Base-by-base conservation (phyloP, 2,888 invertebrate species). In the Pyrrhia umbra region DNA sequence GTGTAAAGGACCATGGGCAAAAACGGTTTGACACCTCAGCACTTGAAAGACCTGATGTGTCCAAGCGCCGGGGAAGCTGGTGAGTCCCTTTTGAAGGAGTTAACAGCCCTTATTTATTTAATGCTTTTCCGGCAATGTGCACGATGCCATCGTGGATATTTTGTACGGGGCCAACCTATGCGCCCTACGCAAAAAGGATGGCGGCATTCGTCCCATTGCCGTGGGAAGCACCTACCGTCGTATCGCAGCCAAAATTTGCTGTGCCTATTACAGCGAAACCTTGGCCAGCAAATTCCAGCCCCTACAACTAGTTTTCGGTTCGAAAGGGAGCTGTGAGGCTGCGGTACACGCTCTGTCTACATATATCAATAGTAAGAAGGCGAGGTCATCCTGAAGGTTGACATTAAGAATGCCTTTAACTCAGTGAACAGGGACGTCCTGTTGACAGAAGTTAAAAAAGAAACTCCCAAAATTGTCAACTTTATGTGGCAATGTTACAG, bases 181-280 rank as follows among this genome's bases (percentile, higher is more conserved):
- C 10, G 20, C 20, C 21, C 16, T 43, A 20, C 43, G 21, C 21
- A 43, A 43, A 9, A 16, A 43, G 1, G 21, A 21, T 43, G 43
- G 43, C 21, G 43, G 43, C n/a, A 43, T 43, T 21, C 43, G 43
- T 43, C 43, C 21, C 43, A 43, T 43, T 43, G 21, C 21, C 21
- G 43, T 21, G n/a, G 43, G 43, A 15, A 3, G 21, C 10, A 43
- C 21, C 4, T 10, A 21, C 13, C 10, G 43, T 6, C 23, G 23
- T 23, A 23, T 23, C 23, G 23, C 23, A n/a, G n/a, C 13, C 43
- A 43, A 21, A 13, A 43, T 43, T 43, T 43, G 21, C 21, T 43
- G 21, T 13, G 8, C 3, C 9, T 43, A 13, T 21, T 20, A 43
- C 9, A 43, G 43, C 9, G 21, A 43, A 20, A 13, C n/a, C n/a